Conservation (phyloP, 2,113 vertebrate species). For the Campylorhamphus procurvoides region DNA sequence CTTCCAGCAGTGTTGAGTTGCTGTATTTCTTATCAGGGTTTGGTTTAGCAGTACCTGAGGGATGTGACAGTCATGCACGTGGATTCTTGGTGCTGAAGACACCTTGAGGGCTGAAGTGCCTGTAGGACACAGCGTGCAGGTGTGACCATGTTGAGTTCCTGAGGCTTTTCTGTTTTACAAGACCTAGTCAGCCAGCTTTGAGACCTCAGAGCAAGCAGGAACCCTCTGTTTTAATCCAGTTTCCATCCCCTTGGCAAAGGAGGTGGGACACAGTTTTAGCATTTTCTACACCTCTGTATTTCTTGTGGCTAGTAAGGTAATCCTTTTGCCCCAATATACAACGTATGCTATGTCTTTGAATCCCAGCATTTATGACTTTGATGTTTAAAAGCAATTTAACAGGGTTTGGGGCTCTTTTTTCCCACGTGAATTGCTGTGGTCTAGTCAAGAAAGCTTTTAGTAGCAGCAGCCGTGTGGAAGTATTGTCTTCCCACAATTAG, state of each 20-base stretch:
- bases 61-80: background rate
- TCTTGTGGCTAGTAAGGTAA: background rate
- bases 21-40: background rate
- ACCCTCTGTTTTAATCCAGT: background rate
- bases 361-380: background rate
- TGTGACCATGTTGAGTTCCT: background rate
- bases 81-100: background rate
- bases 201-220: background rate
- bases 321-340: background rate
- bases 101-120: background rate
- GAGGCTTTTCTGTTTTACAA: background rate
- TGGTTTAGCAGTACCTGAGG: background rate
- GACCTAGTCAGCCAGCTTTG: background rate
- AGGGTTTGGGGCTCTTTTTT: background rate
- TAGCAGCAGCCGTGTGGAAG: background rate
- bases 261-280: background rate
- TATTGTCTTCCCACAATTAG: background rate
- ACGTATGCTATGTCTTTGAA: background rate
- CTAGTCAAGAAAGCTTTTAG: background rate
- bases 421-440: background rate
- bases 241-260: background rate
- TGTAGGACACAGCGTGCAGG: background rate
- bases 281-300: background rate
- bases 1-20: background rate
- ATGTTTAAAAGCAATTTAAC: background rate